phyloP scores from a whole-genome alignment of 2,113 vertebrate genomes.

The Sebastes schlegelii region DNA sequence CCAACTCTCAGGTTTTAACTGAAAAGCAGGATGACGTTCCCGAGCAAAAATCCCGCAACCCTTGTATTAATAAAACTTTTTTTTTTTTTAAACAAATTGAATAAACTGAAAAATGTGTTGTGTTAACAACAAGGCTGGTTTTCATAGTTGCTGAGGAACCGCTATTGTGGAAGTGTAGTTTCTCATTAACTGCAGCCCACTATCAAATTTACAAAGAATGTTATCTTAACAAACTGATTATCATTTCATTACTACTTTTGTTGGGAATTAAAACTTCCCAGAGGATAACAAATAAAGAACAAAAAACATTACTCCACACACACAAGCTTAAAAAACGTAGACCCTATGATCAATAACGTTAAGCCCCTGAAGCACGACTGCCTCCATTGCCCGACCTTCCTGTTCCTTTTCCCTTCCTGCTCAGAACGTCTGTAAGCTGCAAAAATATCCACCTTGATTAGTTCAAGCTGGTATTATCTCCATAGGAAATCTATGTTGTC shows the following conservation, averaged over 20 bases:
- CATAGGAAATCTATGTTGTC: conserved; percentile 39
- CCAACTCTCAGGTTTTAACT: not conserved
- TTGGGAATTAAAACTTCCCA: not conserved
- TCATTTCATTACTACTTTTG: not conserved
- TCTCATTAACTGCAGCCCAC: not conserved
- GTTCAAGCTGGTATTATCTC: conserved; percentile 45
- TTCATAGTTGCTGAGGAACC: not conserved
- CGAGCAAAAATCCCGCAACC: not conserved
- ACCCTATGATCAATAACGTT: conserved; percentile 53
- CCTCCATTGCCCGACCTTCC: conserved; percentile 22
- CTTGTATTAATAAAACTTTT: not conserved
- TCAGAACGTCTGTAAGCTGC: conserved; percentile 36
- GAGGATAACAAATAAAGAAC: not conserved
- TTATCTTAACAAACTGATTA: not conserved
- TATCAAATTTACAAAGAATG: not conserved
- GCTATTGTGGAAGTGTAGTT: not conserved
- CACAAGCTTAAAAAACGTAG: conserved; percentile 29
- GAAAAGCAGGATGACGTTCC: not conserved
- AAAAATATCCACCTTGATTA: conserved; percentile 60
- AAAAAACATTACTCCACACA: not conserved
- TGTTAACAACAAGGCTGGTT: not conserved
- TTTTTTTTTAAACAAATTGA: not conserved
- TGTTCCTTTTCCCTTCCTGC: conserved; percentile 43
- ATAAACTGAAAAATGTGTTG: not conserved
- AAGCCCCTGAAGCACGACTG: conserved; percentile 40